Base-by-base conservation (phyloP, 2,888 invertebrate genomes). In the Caradrina clavipalpis region DNA sequence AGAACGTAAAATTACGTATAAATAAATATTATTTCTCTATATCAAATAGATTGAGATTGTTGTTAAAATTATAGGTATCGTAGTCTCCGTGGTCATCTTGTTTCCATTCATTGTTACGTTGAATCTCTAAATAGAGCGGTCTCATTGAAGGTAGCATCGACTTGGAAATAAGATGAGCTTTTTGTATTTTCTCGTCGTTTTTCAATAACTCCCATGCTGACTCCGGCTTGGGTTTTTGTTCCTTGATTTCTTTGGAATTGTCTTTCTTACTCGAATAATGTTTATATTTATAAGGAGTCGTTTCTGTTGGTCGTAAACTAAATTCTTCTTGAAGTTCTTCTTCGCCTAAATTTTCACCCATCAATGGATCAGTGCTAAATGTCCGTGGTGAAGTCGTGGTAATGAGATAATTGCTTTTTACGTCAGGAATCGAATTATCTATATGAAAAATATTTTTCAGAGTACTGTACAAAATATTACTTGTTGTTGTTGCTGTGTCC, bases 81-180 rank as follows among this genome's bases (percentile, higher is more conserved):
- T 88, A 89, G 54, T 92, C 90, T 22, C 82, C 73, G 59, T 81
- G 81, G 3, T 91, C 90, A 8, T 90, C 90, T 13, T 86, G 86
- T 73, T 85, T 89, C 87, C 89, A 90, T 26, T 90, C 86, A 65
- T 82, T 88, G 70, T 88, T 89, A 22, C 79, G 62, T 60, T 88
- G 87, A 54, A 92, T 89, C 76, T 93, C 90, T 69, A 93, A 87
- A 82, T 93, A 93, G 26, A 86, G 76, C 2, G 92, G 88, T 77
- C 89, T 87, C 58, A 85, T 80, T 15, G 87, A 62, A 15, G 92
- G 90, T 57, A 89, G 61, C 87, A 91, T 90, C 3, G 92, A 90
- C 8, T 82, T 86, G 6, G 22, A 10, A 13, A 39, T 11, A 2
- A 8, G 8, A 35, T 35, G 7, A 35, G 35, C 1, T 35, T 35